Base-by-base conservation (phyloP, 2,797 vertebrate species). In the Characodon lateralis region DNA sequence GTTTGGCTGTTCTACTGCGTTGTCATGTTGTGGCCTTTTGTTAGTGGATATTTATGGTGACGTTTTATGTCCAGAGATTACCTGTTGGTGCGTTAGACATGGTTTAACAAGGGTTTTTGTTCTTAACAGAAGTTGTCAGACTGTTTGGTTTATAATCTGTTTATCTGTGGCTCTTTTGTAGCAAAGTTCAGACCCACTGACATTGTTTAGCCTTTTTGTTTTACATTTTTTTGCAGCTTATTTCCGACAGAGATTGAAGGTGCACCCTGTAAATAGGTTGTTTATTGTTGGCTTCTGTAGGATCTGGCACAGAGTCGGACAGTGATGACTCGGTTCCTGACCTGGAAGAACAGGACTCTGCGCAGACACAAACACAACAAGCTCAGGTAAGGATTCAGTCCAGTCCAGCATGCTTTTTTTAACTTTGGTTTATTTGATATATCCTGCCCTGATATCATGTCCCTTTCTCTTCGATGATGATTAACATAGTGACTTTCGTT, bases 301-400 rank as follows among this genome's bases (percentile, higher is more conserved):
- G 98, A 83, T 99, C 98, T 26, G 98, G 98, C 86, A 99, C 98
- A 86, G 98, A 99, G 89, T 99, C 98, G 0, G 98, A 99, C 95
- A 99, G 98, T 2, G 98, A 99, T 87, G 98, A 99, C 89, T 99
- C 98, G 4, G 97, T 99, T 88, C 98, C 98, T 89, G 98, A 99
- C 50, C 95, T 99, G 50, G 97, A 99, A 91, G 98, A 99, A 90
- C 97, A 98, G 85, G 98, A 99, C 92, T 98, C 98, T 87, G 96
- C 98, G 69, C 98, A 99, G 93, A 95, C 97, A 88, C 96, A 98
- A 43, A 98, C 98, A n/a, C 98, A 99, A 84, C 98, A 99, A 92
- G 98, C 98, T 61, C 98, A 99, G 97, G 98, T 99, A 79, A 79
- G 89, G 61, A 26, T 53, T 53, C 77, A 20, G 22, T 53, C 56